Evolutionary conservation across 2,797 vertebrate genomes (phyloP).

Genomic region (Galago senegalensis): DNA sequence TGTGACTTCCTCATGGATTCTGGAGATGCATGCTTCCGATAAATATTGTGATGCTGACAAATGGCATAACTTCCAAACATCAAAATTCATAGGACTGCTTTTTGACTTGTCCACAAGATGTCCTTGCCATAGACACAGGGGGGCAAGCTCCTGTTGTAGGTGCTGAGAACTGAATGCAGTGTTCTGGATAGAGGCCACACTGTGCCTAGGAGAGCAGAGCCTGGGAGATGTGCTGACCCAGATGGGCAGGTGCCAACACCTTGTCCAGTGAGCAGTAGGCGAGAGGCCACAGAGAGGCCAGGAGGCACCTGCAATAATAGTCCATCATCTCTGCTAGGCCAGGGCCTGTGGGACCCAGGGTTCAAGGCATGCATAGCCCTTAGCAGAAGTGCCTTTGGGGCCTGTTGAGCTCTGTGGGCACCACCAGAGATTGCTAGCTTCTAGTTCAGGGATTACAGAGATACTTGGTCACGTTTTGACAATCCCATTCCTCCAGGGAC

Average conservation of each 20-base stretch:
- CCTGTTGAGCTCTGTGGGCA: neutral
- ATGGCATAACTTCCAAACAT: neutral
- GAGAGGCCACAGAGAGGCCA: neutral
- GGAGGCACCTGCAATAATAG: neutral
- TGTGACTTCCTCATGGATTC: neutral
- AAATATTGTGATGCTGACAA: neutral
- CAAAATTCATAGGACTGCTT: neutral
- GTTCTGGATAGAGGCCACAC: neutral
- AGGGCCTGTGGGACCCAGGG: fast-evolving
- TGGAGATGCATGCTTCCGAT: neutral
- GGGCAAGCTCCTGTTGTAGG: neutral
- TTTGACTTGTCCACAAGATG: neutral
- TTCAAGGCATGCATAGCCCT: neutral
- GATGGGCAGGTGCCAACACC: neutral
- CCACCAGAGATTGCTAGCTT: neutral
- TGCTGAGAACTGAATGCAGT: neutral
- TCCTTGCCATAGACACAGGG: neutral
- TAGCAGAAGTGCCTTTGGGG: neutral
- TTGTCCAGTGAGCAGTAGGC: neutral
- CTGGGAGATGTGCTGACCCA: neutral
- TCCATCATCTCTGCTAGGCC: neutral
- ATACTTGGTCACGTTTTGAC: neutral
- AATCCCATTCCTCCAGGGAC: neutral
- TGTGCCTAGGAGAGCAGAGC: neutral
- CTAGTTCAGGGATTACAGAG: neutral